These are phyloP conservation scores for Coenonympha glycerion DNA, from an alignment of 2,888 invertebrate genomes.

Conservation along the genomic window DNA sequence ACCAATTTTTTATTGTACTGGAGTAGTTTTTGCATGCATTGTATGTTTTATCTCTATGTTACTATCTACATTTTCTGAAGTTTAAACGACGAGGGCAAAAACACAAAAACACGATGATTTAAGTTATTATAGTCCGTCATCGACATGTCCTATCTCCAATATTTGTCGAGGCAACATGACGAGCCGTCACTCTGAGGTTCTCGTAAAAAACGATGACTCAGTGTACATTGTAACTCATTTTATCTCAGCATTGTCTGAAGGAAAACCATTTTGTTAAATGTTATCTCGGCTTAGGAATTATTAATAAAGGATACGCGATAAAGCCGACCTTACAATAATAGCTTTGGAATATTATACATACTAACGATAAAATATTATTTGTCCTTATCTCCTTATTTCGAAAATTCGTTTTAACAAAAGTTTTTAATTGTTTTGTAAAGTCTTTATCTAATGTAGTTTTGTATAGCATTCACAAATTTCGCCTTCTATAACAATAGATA, in stretches of 20 bases:
- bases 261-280: conserved; percentile 26
- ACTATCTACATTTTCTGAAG: neutral
- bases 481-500: no score
- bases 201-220: conserved; percentile 24
- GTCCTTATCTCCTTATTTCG: neutral
- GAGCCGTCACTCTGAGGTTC: conserved; percentile 14
- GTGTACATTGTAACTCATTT: conserved; percentile 22
- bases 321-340: conserved; percentile 5
- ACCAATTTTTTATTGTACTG: no score
- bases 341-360: neutral
- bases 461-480: no score
- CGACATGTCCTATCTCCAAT: conserved; percentile 15
- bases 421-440: neutral
- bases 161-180: conserved; percentile 27
- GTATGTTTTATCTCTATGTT: neutral
- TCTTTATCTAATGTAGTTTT: no score
- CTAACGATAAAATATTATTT: conserved; percentile 10
- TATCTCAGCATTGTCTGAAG: conserved; percentile 23
- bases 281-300: conserved; percentile 27
- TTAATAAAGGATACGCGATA: conserved; percentile 21
- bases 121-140: conserved; percentile 8
- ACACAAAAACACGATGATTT: conserved; percentile 9
- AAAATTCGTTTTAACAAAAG: neutral
- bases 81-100: neutral
- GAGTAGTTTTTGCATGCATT: no score